phyloP scores from a whole-genome alignment of 1,140 invertebrate genomes.

The Propsilocerus akamusi region DNA sequence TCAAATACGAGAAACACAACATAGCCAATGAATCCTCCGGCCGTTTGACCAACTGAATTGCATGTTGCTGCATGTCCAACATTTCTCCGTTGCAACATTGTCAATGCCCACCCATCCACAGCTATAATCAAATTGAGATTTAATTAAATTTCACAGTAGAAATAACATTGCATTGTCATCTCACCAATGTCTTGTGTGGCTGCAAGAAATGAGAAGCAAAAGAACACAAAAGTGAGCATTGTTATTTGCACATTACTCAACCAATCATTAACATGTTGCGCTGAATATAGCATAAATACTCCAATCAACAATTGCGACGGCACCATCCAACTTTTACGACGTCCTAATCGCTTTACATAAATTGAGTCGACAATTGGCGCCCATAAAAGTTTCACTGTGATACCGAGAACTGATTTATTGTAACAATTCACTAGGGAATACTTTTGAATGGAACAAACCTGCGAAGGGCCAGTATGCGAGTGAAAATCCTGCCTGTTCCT shows the following conservation, averaged over 20 bases:
- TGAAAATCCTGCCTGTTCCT: conserved; percentile 31
- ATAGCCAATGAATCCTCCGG: conserved; percentile 94
- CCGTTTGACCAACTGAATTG: conserved; percentile 95
- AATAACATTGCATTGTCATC: too few relatives aligned
- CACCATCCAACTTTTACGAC: conserved; percentile 89
- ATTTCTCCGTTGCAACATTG: conserved; percentile 69
- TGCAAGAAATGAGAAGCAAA: conserved; percentile 78
- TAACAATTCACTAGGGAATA: neutral
- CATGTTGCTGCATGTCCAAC: conserved; percentile 42
- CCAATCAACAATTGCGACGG: conserved; percentile 66
- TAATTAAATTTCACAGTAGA: too few relatives aligned
- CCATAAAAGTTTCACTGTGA: conserved; percentile 64
- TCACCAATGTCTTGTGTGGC: conserved; percentile 97
- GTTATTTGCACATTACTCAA: conserved; percentile 52
- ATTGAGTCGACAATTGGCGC: conserved; percentile 87
- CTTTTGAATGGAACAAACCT: neutral
- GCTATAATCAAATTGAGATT: too few relatives aligned
- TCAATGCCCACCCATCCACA: conserved; percentile 95
- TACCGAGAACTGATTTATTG: neutral
- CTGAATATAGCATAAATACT: conserved; percentile 63
- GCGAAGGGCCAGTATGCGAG: neutral
- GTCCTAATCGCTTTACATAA: conserved; percentile 61
- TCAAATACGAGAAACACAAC: conserved; percentile 93
- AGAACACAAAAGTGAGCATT: conserved; percentile 65
- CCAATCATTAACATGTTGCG: conserved; percentile 47